Base-by-base conservation (phyloP, 2,797 vertebrate genomes). In the Fringilla coelebs region DNA sequence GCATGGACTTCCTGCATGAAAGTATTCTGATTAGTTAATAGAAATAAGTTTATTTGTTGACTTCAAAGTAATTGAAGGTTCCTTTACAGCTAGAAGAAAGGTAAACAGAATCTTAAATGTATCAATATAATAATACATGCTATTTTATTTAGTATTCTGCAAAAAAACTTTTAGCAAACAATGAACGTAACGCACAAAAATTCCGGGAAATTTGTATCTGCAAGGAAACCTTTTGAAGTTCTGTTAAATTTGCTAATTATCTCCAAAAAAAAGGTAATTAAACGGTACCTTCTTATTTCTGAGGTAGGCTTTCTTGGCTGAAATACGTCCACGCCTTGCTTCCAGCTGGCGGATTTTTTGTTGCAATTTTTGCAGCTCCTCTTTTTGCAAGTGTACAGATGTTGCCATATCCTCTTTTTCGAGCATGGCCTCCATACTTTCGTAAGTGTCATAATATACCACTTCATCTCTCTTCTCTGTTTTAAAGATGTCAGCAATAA, bases 231-330 rank as follows among this genome's bases (percentile, higher is more conserved):
- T 61, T 93, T 29, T 63, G 21, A 89, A 82, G 41, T 85, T 87
- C 72, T 67, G 91, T 77, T 81, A 86, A 34, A 66, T 73, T 65
- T 65, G 11, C 10, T 86, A 78, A 81, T 78, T 85, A 73, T 48
- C 7, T 41, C 38, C 28, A 13, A 84, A 88, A 58, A 63, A 25
- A 29, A 11, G 5, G 34, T n/a, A 86, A 81, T 52, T 80, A 62
- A 88, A 38, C 49, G 51, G 41, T 92, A 99, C 99, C 99, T 99
- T 99, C 98, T 99, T 99, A 97, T 99, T 99, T 98, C 99, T 99
- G 98, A 99, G 99, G 99, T 99, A 99, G 98, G 98, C 99, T 98
- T 99, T 99, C 98, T 99, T 99, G 97, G 99, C 98, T 46, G 99
- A 99, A 98, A 99, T 99, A 83, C 99, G 99, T 28, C 99, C 99